Evolutionary conservation across 2,113 vertebrate genomes (phyloP), one percentile per base, ranked within the genome.

Genomic region (Gracilinanus agilis): DNA sequence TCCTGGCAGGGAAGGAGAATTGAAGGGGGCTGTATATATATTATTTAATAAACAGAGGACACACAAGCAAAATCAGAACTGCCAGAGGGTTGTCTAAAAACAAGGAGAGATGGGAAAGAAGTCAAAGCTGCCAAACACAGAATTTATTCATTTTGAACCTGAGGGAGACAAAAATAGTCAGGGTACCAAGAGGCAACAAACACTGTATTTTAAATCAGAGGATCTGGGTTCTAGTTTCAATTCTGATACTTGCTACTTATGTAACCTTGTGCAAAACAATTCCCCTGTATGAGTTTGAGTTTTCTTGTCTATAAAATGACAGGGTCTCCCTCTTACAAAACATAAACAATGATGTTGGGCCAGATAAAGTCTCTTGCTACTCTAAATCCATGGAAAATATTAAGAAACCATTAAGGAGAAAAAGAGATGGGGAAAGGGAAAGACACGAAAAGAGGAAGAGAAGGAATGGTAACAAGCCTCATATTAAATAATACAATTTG

Each of bases 31-130:
- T 54, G 93, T 90, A 44, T 92, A 21, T 75, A 75, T 75, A 75
- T 95, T 95, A 61, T 53, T 95, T 44, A 96, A 23, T 25, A 90
- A 96, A 61, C 29, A 3, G 0, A 92, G 83, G 9, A 34, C 58
- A n/a, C 53, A 9, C 24, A 90, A 24, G 24, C 8, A 4, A 91
- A 92, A 56, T 75, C 10, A 0, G 25, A 92, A 24, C 34, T 92
- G 7, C 7, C 89, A 88, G 27, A 75, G 29, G 54, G 23, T 88
- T 94, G 34, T 94, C 56, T 91, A 54, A 92, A 83, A 94, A 8
- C 67, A 75, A 40, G 67, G 34, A 75, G 67, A 75, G 29, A 75
- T 40, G 27, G 4, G 12, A 67, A 2, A 34, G 49, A 55, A 58
- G 93, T 90, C 40, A 90, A 92, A 58, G 61, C 55, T 94, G 27